Conservation (phyloP, 1,140 invertebrate genomes). For the Brachystomella parvula region DNA sequence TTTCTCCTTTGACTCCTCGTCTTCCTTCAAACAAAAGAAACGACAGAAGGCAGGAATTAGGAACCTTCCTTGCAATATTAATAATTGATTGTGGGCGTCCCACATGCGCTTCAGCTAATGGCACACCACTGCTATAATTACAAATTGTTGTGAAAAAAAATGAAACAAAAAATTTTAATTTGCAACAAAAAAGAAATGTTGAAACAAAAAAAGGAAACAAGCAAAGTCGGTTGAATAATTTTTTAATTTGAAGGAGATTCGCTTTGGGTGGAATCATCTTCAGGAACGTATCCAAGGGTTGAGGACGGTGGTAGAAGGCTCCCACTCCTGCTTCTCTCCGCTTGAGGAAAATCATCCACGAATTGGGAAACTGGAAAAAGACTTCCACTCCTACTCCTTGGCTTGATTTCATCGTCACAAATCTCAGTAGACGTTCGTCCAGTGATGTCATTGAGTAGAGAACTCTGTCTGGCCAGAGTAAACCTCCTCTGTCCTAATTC, state of each 20-base stretch:
- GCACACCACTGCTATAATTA: no score
- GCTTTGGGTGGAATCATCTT: constrained; percentile 14
- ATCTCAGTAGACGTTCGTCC: constrained; percentile 24
- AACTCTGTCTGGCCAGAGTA: constrained; percentile 29
- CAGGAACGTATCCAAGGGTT: constrained; percentile 15
- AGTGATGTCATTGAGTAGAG: constrained; percentile 26
- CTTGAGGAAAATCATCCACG: constrained; percentile 31
- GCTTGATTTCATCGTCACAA: constrained; percentile 24
- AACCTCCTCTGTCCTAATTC: constrained; percentile 20
- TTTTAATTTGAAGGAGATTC: no score
- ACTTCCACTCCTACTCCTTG: constrained; percentile 28
- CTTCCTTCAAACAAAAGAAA: constrained; percentile 11
- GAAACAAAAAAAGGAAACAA: constrained; percentile 12
- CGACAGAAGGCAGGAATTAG: no score
- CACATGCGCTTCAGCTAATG: no score
- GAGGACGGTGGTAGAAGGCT: constrained; percentile 15
- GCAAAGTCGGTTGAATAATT: neutral
- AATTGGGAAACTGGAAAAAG: constrained; percentile 33
- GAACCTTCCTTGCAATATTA: no score
- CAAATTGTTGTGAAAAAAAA: constrained; percentile 21
- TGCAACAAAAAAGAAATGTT: neutral
- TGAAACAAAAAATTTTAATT: neutral
- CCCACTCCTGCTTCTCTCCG: constrained; percentile 23
- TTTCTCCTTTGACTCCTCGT: constrained; percentile 22
- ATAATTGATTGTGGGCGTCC: no score